Evolutionary conservation across 2,888 invertebrate genomes (phyloP), one percentile per base, ranked within the genome.

Genomic region (Leucozona laternaria): DNA sequence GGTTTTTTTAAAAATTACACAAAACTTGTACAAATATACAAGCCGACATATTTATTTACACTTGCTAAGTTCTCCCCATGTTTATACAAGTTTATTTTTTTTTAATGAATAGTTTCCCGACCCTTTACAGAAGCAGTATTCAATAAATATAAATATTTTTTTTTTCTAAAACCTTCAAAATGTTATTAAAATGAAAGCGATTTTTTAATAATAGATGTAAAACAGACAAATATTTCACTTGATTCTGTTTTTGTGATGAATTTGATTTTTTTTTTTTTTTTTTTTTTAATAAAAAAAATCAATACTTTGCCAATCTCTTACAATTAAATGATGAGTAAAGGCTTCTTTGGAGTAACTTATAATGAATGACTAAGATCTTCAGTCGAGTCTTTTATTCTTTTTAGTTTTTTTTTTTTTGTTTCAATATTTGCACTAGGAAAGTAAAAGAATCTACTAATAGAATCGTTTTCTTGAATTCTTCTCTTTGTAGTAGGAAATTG

Each of bases 401-500:
- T n/a, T n/a, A n/a, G n/a, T 81, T 80, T 73, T 64, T 0, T 66
- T 80, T 70, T 77, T 50, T 70, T 57, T 37, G 25, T 72, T 45
- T 45, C 15, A 58, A 28, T 66, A 66, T 50, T n/a, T 81, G 66
- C 62, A 73, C 25, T 48, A 73, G 68, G 50, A 78, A 68, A 34
- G 40, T n/a, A 37, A 62, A 55, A 50, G 17, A 31, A 68, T 22
- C 15, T 37, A 28, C 78, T 86, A 92, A 84, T 92, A 92, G 96
- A 93, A 96, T 90, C 98, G 95, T 93, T 99, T 99, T 90, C 97
- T 94, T 81, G 96, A 96, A 88, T 97, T 96, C 91, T 98, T 97
- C 91, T 98, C 98, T 92, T 98, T 97, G 92, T 98, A 98, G 92
- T 97, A 96, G 94, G 98, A 96, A 85, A 98, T 96, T 34, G 97